Percentiles rank a stretch among this genome's conserved stretches.
phyloP scores from a whole-genome alignment of 2,113 vertebrate species.

The Erythrolamprus reginae region DNA sequence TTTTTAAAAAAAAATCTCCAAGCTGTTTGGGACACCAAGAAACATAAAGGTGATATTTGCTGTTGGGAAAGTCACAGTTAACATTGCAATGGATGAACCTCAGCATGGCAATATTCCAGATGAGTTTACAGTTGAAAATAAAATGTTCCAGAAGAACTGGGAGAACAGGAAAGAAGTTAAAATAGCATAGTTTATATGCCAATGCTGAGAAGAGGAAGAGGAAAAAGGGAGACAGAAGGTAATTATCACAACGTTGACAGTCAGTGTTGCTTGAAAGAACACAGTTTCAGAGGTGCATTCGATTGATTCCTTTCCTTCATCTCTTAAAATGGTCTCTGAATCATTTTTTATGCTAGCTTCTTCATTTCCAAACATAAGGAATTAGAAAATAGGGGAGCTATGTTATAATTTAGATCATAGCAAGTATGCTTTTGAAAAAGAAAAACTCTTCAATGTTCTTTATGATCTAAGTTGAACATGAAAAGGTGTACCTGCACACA shows the following conservation, averaged over 20 bases:
- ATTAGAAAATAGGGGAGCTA: neutral
- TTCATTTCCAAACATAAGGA: slow-evolving; percentile 25
- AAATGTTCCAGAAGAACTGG: slow-evolving; percentile 84
- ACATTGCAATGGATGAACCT: slow-evolving; percentile 73
- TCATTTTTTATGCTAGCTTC: slow-evolving; percentile 35
- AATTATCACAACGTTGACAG: slow-evolving; percentile 56
- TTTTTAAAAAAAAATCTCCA: too few species aligned
- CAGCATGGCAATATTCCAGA: slow-evolving; percentile 77
- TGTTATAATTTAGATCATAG: neutral
- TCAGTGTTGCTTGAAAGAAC: slow-evolving; percentile 49
- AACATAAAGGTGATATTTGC: slow-evolving; percentile 56
- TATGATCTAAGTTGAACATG: neutral
- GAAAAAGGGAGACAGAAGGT: slow-evolving; percentile 55
- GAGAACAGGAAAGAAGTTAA: slow-evolving; percentile 83
- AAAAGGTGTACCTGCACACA: neutral
- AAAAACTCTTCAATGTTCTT: neutral
- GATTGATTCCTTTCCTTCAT: slow-evolving; percentile 43
- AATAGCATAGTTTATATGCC: slow-evolving; percentile 77
- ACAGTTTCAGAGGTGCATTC: slow-evolving; percentile 43
- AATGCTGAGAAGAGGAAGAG: slow-evolving; percentile 64
- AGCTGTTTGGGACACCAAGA: neutral
- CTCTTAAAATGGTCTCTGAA: slow-evolving; percentile 29
- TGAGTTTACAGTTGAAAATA: slow-evolving; percentile 81
- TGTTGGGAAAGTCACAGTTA: slow-evolving; percentile 75
- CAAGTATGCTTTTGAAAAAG: neutral